These are phyloP conservation scores for Urosaurus nigricauda DNA, from an alignment of 2,797 vertebrate species.

Conservation along the genomic window DNA sequence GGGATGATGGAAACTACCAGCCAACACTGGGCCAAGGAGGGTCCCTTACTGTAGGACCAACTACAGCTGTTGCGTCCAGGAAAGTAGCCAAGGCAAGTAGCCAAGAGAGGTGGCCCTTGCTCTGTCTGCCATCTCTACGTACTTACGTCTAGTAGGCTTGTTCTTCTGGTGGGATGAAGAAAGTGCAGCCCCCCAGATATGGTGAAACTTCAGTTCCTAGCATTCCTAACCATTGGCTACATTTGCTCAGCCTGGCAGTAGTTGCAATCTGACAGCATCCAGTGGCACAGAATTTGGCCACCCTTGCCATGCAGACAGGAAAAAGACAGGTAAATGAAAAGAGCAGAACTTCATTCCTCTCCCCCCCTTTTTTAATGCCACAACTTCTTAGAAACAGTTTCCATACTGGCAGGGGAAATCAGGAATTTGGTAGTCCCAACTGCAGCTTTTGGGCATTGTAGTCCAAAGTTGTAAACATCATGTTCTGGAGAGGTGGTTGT, in stretches of 20 bases:
- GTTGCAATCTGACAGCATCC: too few relatives aligned
- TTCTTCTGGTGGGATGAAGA: not conserved
- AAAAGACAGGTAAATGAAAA: not conserved
- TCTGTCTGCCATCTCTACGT: not conserved
- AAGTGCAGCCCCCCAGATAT: too few relatives aligned
- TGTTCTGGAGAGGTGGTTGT: not conserved
- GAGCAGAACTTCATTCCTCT: too few relatives aligned
- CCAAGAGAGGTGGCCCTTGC: not conserved
- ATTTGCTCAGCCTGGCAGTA: not conserved
- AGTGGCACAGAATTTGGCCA: too few relatives aligned
- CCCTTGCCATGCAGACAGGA: not conserved
- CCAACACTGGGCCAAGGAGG: not conserved
- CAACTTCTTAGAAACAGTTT: too few relatives aligned
- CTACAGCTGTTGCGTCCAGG: not conserved
- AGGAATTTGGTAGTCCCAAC: not conserved
- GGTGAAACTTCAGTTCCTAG: too few relatives aligned
- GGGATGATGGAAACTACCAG: too few relatives aligned
- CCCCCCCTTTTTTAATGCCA: too few relatives aligned
- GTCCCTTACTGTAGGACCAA: not conserved
- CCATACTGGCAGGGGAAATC: not conserved
- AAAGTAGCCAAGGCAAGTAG: not conserved
- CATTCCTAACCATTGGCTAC: too few relatives aligned
- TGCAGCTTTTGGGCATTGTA: too few relatives aligned
- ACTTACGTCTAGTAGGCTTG: not conserved
- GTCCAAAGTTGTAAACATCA: too few relatives aligned